These are phyloP conservation scores for Andricus quercusramuli DNA, from an alignment of 2,888 invertebrate genomes.

Conservation along the genomic window DNA sequence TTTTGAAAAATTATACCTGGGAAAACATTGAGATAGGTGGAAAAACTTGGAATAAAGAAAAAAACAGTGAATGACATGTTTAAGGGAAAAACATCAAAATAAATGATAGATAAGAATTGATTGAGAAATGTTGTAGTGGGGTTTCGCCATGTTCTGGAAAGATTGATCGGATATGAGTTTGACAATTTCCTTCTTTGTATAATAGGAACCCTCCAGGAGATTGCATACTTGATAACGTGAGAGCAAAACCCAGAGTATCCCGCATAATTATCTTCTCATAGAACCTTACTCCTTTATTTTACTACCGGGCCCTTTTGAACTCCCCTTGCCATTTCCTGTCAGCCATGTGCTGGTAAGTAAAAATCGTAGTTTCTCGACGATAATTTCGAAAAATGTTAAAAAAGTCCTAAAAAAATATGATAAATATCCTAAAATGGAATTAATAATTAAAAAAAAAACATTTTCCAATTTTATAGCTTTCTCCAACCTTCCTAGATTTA, in stretches of 20 bases:
- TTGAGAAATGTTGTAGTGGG: neutral
- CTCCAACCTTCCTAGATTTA: no score
- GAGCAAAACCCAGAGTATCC: slow-evolving; percentile 20
- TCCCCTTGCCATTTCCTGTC: slow-evolving; percentile 29
- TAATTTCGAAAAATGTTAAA: neutral
- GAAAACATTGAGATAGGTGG: neutral
- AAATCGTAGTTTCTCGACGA: neutral
- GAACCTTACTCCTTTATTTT: slow-evolving; percentile 2
- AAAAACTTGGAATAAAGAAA: no score
- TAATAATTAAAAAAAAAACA: no score
- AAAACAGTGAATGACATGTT: neutral
- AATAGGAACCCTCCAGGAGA: neutral
- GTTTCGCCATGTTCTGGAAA: neutral
- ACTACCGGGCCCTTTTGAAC: slow-evolving; percentile 28
- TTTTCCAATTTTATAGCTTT: no score
- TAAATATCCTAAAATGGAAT: neutral
- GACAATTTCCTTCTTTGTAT: slow-evolving; percentile 23
- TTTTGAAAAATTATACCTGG: no score
- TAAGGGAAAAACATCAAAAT: neutral
- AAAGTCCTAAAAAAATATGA: neutral
- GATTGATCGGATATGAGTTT: slow-evolving; percentile 38
- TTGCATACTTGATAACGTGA: slow-evolving; percentile 19
- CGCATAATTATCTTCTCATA: slow-evolving; percentile 33
- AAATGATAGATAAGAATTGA: neutral
- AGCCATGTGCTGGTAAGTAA: neutral